A percentile compares a stretch with the other conserved stretches of the same genome.
Evolutionary conservation across 1,140 invertebrate species (phyloP).

Genomic region (Drosophila seguyi): DNA sequence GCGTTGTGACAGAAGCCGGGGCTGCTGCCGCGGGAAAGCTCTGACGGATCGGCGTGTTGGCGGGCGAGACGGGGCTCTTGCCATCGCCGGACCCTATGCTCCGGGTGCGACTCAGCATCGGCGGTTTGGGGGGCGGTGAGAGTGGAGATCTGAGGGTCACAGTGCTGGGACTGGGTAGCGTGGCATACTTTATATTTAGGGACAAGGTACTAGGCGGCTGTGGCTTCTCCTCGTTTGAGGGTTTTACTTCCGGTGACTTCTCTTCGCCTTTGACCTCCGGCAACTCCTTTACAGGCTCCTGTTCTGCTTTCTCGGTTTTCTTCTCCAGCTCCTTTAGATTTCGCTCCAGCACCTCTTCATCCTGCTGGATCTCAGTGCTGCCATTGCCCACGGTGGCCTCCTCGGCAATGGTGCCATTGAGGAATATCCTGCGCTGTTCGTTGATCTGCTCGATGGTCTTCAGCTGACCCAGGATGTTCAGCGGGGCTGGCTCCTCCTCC

Average conservation of each 20-base stretch:
- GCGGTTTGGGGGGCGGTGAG: slow-evolving; percentile 79
- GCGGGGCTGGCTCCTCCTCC: slow-evolving; percentile 45
- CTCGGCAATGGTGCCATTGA: slow-evolving; percentile 70
- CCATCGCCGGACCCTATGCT: slow-evolving; percentile 74
- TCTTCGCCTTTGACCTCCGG: neutral
- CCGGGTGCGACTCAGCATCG: slow-evolving; percentile 77
- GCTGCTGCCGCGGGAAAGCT: slow-evolving; percentile 27
- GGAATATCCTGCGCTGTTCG: slow-evolving; percentile 74
- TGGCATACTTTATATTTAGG: slow-evolving; percentile 72
- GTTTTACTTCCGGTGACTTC: neutral
- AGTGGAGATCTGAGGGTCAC: slow-evolving; percentile 56
- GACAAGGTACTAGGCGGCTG: slow-evolving; percentile 45
- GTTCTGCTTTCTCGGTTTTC: neutral
- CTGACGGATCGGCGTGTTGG: slow-evolving; percentile 13
- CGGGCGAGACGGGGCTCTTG: slow-evolving; percentile 17
- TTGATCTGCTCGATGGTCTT: slow-evolving; percentile 78
- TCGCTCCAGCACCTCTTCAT: slow-evolving; percentile 9
- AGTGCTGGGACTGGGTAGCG: slow-evolving; percentile 59
- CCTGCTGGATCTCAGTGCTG: neutral
- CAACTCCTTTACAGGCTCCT: neutral
- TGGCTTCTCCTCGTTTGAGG: slow-evolving; percentile 8
- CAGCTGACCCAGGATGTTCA: slow-evolving; percentile 69
- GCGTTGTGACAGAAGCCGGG: neutral
- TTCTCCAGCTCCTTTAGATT: slow-evolving; percentile 6
- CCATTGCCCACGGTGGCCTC: slow-evolving; percentile 22